Percentiles rank a stretch among this genome's conserved stretches.
phyloP scores from a whole-genome alignment of 1,140 invertebrate genomes.

The Theocolax elegans region DNA sequence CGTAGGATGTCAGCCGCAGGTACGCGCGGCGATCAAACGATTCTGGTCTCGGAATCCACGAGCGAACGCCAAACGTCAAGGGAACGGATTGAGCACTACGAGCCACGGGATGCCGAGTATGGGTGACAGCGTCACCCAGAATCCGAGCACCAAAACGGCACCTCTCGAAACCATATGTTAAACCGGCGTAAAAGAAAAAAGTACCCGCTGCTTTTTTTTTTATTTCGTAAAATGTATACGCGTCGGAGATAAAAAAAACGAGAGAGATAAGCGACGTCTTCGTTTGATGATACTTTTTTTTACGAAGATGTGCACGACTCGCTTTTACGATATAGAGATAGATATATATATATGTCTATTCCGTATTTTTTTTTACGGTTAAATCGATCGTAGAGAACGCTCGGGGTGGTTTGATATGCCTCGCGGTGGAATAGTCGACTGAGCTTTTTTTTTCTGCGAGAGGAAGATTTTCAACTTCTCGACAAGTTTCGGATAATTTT shows the following conservation, averaged over 20 bases:
- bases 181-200: no score
- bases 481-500: no score
- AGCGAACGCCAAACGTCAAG: conserved; percentile 66
- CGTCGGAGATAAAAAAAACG: not conserved
- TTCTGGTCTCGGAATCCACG: conserved; percentile 71
- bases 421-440: not conserved
- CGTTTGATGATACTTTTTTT: not conserved
- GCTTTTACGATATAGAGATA: conserved; percentile 14
- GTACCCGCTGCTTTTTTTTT: not conserved
- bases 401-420: not conserved
- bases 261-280: not conserved
- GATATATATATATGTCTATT: conserved; percentile 10
- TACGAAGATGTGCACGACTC: not conserved
- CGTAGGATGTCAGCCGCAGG: conserved; percentile 87
- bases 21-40: conserved; percentile 76
- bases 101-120: conserved; percentile 82
- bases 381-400: conserved; percentile 9
- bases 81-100: conserved; percentile 70
- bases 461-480: no score
- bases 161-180: conserved; percentile 72
- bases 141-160: conserved; percentile 74
- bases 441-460: not conserved
- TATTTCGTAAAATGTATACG: not conserved
- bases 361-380: conserved; percentile 19
- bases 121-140: conserved; percentile 79